A percentile compares a stretch with the other conserved stretches of the same genome.
Evolutionary conservation across 2,888 invertebrate genomes (phyloP).

Genomic region (Drosophila percnosoma): DNA sequence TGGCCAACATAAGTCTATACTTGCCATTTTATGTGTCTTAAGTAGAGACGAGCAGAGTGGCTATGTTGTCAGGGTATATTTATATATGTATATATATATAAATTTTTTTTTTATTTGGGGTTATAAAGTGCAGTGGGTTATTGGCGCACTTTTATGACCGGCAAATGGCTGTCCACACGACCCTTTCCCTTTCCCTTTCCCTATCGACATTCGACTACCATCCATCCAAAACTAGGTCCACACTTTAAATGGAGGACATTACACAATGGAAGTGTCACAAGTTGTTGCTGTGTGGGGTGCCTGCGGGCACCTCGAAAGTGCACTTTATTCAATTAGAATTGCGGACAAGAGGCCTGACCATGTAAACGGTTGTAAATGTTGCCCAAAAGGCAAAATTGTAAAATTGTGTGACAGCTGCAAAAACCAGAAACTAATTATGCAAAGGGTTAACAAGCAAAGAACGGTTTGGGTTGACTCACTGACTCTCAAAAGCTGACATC

Average conservation of each 20-base stretch:
- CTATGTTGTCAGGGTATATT: slow-evolving; percentile 8
- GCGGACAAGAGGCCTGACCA: slow-evolving; percentile 31
- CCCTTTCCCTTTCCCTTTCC: neutral
- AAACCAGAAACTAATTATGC: slow-evolving; percentile 67
- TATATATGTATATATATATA: neutral
- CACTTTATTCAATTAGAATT: slow-evolving; percentile 77
- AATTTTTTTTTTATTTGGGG: slow-evolving; percentile 15
- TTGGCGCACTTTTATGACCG: slow-evolving; percentile 75
- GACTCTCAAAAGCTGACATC: slow-evolving; percentile 25
- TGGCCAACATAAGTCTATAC: slow-evolving; percentile 30
- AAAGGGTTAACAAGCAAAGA: neutral
- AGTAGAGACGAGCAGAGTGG: slow-evolving; percentile 33
- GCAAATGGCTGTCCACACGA: slow-evolving; percentile 24
- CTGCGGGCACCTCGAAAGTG: slow-evolving; percentile 60
- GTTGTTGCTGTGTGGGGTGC: slow-evolving; percentile 48
- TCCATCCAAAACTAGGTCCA: neutral
- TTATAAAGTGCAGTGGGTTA: slow-evolving; percentile 74
- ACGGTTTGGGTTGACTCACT: slow-evolving; percentile 5
- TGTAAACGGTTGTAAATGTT: slow-evolving; percentile 64
- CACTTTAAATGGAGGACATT: slow-evolving; percentile 41
- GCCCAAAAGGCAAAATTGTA: slow-evolving; percentile 68
- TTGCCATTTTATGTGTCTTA: slow-evolving; percentile 55
- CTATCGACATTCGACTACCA: neutral
- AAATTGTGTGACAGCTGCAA: slow-evolving; percentile 63
- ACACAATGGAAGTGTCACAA: slow-evolving; percentile 74